A percentile compares a stretch with the other conserved stretches of the same genome.
Conservation (phyloP, 2,888 invertebrate genomes). For the Limnephilus auricula region DNA sequence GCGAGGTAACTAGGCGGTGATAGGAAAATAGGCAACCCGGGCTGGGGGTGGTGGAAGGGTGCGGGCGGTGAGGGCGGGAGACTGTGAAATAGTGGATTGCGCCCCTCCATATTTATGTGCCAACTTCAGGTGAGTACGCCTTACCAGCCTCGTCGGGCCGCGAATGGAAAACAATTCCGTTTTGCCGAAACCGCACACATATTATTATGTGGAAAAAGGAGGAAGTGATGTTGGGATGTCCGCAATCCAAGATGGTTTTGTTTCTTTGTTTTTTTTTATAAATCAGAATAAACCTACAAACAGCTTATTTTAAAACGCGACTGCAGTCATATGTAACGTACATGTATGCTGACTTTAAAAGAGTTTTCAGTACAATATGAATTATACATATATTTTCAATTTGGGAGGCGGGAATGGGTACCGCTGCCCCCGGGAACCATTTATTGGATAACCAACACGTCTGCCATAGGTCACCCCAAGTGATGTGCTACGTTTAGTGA, state of each 20-base stretch:
- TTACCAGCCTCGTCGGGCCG: conserved; percentile 24
- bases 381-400: too few species aligned
- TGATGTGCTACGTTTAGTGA: too few species aligned
- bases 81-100: conserved; percentile 44
- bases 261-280: neutral
- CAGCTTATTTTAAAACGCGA: too few species aligned
- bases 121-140: conserved; percentile 47
- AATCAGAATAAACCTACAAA: neutral
- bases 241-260: neutral
- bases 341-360: too few species aligned
- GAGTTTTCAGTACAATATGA: too few species aligned
- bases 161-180: conserved; percentile 28
- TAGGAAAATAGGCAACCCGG: conserved; percentile 31
- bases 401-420: too few species aligned
- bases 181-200: neutral
- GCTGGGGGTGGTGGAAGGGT: neutral
- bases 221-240: neutral
- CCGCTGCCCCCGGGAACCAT: too few species aligned
- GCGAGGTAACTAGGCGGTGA: conserved; percentile 39
- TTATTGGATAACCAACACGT: too few species aligned
- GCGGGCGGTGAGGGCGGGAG: conserved; percentile 4
- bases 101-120: conserved; percentile 45
- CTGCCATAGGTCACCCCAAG: too few species aligned
- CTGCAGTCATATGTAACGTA: too few species aligned
- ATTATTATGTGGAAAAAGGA: neutral